A percentile compares a stretch with the other conserved stretches of the same genome.
Evolutionary conservation across 2,797 vertebrate genomes (phyloP).

Genomic region (Poeciliopsis infans): DNA sequence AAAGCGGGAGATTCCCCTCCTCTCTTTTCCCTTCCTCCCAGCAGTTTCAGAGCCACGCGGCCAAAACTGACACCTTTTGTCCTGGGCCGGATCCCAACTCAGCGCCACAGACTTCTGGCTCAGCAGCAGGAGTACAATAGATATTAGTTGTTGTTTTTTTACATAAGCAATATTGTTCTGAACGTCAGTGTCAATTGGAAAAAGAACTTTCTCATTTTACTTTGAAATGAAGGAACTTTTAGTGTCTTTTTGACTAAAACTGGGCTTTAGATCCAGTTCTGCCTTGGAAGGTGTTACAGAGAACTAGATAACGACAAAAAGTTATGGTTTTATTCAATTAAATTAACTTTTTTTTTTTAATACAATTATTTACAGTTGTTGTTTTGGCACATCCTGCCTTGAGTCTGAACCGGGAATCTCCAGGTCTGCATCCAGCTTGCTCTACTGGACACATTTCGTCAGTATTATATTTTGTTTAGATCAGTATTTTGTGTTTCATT

Average conservation of each 20-base stretch:
- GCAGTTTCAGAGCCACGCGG: slow-evolving; percentile 65
- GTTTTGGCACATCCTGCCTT: too few relatives aligned
- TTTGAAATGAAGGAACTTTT: not conserved
- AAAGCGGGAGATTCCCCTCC: slow-evolving; percentile 21
- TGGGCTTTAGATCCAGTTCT: not conserved
- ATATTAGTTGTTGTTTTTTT: slow-evolving; percentile 3
- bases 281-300: not conserved
- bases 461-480: too few relatives aligned
- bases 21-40: not conserved
- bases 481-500: too few relatives aligned
- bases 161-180: not conserved
- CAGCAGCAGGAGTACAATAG: slow-evolving; percentile 35
- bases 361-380: too few relatives aligned
- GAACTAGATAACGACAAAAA: not conserved
- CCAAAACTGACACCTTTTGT: slow-evolving; percentile 70
- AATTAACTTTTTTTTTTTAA: too few relatives aligned
- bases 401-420: not conserved
- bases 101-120: slow-evolving; percentile 51
- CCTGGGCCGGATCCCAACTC: slow-evolving; percentile 17
- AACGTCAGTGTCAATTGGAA: not conserved
- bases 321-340: too few relatives aligned
- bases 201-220: not conserved
- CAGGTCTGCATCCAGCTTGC: too few relatives aligned
- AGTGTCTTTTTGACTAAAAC: not conserved
- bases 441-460: too few relatives aligned